Percentiles rank a stretch among this genome's conserved stretches.
Evolutionary conservation across 2,113 vertebrate genomes (phyloP).

Genomic region (Phasianus colchicus): DNA sequence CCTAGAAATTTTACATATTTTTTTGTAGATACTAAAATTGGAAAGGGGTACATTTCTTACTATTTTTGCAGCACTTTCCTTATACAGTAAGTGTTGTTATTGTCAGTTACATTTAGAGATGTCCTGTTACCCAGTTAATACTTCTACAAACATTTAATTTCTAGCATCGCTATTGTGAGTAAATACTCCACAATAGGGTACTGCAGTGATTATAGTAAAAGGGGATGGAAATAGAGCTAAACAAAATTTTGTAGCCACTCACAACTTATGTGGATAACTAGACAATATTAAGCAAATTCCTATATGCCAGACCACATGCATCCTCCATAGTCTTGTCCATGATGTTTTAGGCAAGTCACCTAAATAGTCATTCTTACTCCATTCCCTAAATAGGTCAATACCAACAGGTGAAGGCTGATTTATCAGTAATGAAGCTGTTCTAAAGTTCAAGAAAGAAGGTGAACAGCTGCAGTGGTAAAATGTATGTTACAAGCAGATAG

Average conservation of each 20-base stretch:
- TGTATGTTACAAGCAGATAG: background rate
- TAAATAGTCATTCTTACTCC: background rate
- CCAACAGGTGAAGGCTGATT: constrained; percentile 4
- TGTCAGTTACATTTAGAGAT: background rate
- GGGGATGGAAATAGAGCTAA: background rate
- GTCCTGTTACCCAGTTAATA: background rate
- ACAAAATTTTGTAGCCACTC: background rate
- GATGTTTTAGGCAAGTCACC: background rate
- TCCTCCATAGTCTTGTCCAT: background rate
- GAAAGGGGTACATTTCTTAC: background rate
- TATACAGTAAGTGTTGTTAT: background rate
- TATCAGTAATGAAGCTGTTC: constrained; percentile 3
- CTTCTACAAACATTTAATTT: background rate
- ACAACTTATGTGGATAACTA: background rate
- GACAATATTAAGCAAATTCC: background rate
- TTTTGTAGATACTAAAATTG: background rate
- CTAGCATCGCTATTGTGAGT: background rate
- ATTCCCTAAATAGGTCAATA: background rate
- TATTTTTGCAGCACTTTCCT: background rate
- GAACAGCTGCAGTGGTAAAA: constrained; percentile 22
- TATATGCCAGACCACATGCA: background rate
- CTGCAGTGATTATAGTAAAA: background rate
- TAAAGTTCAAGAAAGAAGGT: constrained; percentile 50
- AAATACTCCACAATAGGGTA: background rate
- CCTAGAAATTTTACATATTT: background rate